Conservation (phyloP, 1,140 invertebrate genomes). For the Paracyclopina nana region DNA sequence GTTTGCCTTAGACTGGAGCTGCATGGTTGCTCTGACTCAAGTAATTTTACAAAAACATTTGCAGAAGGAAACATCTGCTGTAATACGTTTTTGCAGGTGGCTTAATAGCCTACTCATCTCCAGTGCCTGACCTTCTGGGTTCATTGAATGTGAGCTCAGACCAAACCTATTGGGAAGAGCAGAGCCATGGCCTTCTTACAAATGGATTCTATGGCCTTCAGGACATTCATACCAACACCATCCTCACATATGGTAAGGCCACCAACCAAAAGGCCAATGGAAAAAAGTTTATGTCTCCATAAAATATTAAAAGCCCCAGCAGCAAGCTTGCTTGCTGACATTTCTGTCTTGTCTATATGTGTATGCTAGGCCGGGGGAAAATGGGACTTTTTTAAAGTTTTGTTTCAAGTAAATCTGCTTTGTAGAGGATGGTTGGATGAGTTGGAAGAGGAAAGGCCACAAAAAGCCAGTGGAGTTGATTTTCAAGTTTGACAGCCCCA, state of each 20-base stretch:
- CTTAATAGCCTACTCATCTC: neutral
- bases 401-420: slow-evolving; percentile 18
- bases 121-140: neutral
- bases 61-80: neutral
- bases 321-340: neutral
- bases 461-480: slow-evolving; percentile 34
- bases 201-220: neutral
- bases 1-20: slow-evolving; percentile 81
- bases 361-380: neutral
- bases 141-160: neutral
- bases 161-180: neutral
- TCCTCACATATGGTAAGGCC: neutral
- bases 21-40: slow-evolving; percentile 63
- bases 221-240: neutral
- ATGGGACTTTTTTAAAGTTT: neutral
- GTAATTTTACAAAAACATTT: slow-evolving; percentile 35
- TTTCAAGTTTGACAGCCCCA: slow-evolving; percentile 43
- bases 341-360: neutral
- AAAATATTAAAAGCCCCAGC: neutral
- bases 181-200: neutral
- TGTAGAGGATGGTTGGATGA: slow-evolving; percentile 52
- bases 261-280: neutral
- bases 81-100: neutral
- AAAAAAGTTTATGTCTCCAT: neutral
- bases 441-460: slow-evolving; percentile 43